A percentile compares a stretch with the other conserved stretches of the same genome.
These are phyloP conservation scores for Notarius quadriscutis DNA, from an alignment of 2,113 vertebrate genomes.

Conservation along the genomic window DNA sequence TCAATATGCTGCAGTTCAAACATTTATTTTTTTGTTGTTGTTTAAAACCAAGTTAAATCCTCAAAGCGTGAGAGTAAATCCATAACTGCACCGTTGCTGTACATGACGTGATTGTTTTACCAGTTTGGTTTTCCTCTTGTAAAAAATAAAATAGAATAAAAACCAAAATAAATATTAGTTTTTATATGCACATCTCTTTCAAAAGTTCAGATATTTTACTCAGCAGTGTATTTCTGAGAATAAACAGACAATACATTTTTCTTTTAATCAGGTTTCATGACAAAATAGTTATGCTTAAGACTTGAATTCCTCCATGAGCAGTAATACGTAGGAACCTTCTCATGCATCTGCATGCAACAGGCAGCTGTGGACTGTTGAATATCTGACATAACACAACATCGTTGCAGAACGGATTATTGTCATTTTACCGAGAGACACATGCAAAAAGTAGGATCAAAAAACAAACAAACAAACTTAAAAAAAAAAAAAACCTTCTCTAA, in stretches of 20 bases:
- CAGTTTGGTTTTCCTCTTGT: conserved; percentile 41
- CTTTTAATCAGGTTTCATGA: conserved; percentile 56
- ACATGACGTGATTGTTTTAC: conserved; percentile 47
- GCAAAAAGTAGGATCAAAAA: conserved; percentile 50
- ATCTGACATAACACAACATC: conserved; percentile 62
- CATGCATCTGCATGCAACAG: conserved; percentile 66
- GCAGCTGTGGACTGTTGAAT: conserved; percentile 60
- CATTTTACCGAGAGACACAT: conserved; percentile 61
- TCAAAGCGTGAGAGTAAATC: conserved; percentile 29
- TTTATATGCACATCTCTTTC: conserved; percentile 60
- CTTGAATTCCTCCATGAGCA: conserved; percentile 60
- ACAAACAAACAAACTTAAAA: background rate
- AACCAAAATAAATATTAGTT: conserved; percentile 51
- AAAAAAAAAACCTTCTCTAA: conserved; percentile 23
- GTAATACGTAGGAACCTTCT: conserved; percentile 59
- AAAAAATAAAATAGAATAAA: conserved; percentile 51
- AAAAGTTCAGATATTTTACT: conserved; percentile 59
- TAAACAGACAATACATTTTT: conserved; percentile 55
- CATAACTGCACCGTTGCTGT: conserved; percentile 18
- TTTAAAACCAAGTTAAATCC: conserved; percentile 46
- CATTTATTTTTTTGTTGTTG: conserved; percentile 28
- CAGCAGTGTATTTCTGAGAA: conserved; percentile 56
- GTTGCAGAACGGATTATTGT: conserved; percentile 59
- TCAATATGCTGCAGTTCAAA: conserved; percentile 53
- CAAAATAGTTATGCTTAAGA: conserved; percentile 62